Base-by-base conservation (phyloP, 1,140 invertebrate species). In the Linepithema humile region DNA sequence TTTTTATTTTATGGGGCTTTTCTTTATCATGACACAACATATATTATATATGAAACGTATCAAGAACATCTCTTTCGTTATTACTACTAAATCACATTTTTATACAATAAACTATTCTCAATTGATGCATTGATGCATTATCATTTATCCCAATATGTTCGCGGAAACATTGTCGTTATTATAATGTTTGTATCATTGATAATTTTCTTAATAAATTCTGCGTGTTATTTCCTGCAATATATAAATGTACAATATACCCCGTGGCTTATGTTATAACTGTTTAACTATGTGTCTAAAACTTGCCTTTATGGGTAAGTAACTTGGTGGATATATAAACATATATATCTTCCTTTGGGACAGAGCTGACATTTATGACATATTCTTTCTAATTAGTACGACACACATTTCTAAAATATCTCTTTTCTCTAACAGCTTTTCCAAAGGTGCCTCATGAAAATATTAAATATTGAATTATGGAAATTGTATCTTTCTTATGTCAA, bases 401-500 rank as follows among this genome's bases (percentile, higher is more conserved):
- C 53, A 48, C 26, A 53, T 60, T 74, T 89, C 77, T 89, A 89
- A 89, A 89, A 45, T 78, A 40, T 20, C 82, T 89, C 29, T 89
- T 89, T 89, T 89, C 38, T 92, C 92, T 94, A 94, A 92, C 95
- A 99, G 97, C 95, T 99, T 80, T 99, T 99, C 95, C 98, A 99
- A 96, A 95, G 99, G 85, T 99, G 99, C 95, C 96, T 99, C 23
- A 98, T 99, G 94, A 99, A 99, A 96, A 98, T 99, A 82, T 96
- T 99, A 50, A 99, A 99, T 95, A 99, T 99, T 88, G 99, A 99
- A 94, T 95, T 99, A 69, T 99, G 99, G 99, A 98, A 99, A 93
- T 96, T 99, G 17, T 99, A 99, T 94, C 96, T 99, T 48, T 97
- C 97, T 89, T 99, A 99, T 95, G 98, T 99, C 15, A 99, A 99